These are phyloP conservation scores for Ceratitis capitata DNA, from an alignment of 1,140 invertebrate genomes.

Conservation along the genomic window DNA sequence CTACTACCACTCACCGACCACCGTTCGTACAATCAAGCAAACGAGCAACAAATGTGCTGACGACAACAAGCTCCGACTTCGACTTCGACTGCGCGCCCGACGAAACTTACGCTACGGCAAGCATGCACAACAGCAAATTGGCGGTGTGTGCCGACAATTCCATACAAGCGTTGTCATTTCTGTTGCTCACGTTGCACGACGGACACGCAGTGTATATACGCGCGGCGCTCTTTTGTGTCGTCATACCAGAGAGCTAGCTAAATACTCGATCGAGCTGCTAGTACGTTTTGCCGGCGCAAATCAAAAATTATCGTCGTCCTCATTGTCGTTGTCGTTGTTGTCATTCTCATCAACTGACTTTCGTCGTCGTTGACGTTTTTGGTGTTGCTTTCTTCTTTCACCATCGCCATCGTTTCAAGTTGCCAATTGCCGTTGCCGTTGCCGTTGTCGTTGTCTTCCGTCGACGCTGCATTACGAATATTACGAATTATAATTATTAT, in stretches of 20 bases:
- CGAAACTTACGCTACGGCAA: neutral
- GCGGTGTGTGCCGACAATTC: neutral
- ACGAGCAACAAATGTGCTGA: neutral
- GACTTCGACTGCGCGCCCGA: too few species aligned
- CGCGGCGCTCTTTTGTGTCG: neutral
- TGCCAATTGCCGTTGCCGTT: neutral
- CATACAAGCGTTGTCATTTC: neutral
- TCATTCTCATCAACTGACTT: neutral
- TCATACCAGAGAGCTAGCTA: neutral
- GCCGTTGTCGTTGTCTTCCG: neutral
- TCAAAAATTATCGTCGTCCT: neutral
- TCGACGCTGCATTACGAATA: neutral
- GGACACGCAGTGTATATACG: neutral
- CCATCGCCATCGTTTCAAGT: too few species aligned
- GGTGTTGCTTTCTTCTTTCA: neutral
- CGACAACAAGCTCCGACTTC: neutral
- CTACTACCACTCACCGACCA: too few species aligned
- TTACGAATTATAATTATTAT: too few species aligned
- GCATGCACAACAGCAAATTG: too few species aligned
- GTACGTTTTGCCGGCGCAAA: neutral
- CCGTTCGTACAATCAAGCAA: too few species aligned
- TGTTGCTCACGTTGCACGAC: slow-evolving; percentile 26
- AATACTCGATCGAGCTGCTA: too few species aligned
- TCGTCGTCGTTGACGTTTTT: neutral
- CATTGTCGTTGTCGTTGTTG: neutral